A percentile compares a stretch with the other conserved stretches of the same genome.
phyloP scores from a whole-genome alignment of 2,888 invertebrate genomes.

The Epinotia brunnichana region DNA sequence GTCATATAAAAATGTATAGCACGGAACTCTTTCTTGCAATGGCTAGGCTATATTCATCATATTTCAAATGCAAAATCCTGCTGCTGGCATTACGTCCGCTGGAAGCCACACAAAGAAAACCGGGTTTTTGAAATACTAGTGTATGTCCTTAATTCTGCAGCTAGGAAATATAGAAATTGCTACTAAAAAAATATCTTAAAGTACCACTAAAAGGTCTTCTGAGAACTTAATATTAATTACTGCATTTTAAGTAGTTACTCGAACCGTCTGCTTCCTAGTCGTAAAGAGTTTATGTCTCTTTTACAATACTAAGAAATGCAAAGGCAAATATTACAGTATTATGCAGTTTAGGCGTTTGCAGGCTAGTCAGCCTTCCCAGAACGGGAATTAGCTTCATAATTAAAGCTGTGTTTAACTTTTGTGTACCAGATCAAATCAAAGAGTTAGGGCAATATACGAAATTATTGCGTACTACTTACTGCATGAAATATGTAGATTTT shows the following conservation, averaged over 20 bases:
- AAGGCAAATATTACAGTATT: slow-evolving; percentile 29
- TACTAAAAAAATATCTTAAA: not conserved
- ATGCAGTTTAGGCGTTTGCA: slow-evolving; percentile 23
- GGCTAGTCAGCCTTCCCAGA: slow-evolving; percentile 19
- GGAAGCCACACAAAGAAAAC: too few relatives aligned
- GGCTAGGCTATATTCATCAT: too few relatives aligned
- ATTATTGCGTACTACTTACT: not conserved
- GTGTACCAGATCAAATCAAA: slow-evolving; percentile 15
- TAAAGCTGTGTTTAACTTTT: slow-evolving; percentile 11
- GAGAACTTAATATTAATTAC: slow-evolving; percentile 39
- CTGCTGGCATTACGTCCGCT: too few relatives aligned
- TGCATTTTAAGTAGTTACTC: slow-evolving; percentile 39
- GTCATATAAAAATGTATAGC: too few relatives aligned
- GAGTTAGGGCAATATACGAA: not conserved
- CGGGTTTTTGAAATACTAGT: too few relatives aligned
- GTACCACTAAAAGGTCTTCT: slow-evolving; percentile 11
- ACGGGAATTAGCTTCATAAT: not conserved
- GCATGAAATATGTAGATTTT: not conserved
- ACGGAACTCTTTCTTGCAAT: too few relatives aligned
- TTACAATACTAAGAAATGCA: slow-evolving; percentile 58
- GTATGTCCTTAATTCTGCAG: not conserved
- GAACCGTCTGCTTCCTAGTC: slow-evolving; percentile 58
- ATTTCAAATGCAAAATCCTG: too few relatives aligned
- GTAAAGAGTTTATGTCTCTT: slow-evolving; percentile 71
- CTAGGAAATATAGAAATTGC: not conserved